Base-by-base conservation (phyloP, 2,888 invertebrate genomes). In the Uloborus plumipes region DNA sequence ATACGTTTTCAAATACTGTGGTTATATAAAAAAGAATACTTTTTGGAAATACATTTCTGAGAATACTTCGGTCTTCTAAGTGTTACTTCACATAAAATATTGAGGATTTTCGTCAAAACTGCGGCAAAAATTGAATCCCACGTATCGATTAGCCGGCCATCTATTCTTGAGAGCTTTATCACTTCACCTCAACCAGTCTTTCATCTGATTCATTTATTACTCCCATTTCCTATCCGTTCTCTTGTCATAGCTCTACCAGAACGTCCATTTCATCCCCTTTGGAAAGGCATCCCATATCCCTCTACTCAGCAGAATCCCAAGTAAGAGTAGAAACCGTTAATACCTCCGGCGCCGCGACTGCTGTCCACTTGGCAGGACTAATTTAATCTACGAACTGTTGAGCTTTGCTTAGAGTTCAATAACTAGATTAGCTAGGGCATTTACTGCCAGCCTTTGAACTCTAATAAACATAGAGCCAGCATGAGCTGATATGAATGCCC, bases 331-430 rank as follows among this genome's bases (percentile, higher is more conserved):
- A 55, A 72, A 78, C 72, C 78, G 72, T 78, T 78, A 78, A 78
- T 78, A 72, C 78, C 65, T 61, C 58, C 51, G 78, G 78, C 77
- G 77, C 77, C 77, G 53, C 26, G 70, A 64, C 64, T 77, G 49
- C 70, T 62, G 71, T 77, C 71, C 78, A 79, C 72, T 79, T 79
- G 78, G 59, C 51, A 79, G 66, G 72, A 59, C 78, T 72, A 79
- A 79, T 79, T 79, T 72, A 79, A 79, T 79, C 65, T 66, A 51
- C 65, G 61, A 79, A 72, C 78, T 72, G 78, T 79, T 79, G 72
- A 79, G 78, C 78, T 79, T 79, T 72, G 78, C 78, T 79, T 72
- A 72, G 78, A 72, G 72, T 79, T 79, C 78, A 79, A 72, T 79
- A 79, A 79, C 71, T 79, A 79, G 78, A 79, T 79, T 79, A 79